phyloP scores from a whole-genome alignment of 1,140 invertebrate genomes.

The Ptiloglossa arizonensis region DNA sequence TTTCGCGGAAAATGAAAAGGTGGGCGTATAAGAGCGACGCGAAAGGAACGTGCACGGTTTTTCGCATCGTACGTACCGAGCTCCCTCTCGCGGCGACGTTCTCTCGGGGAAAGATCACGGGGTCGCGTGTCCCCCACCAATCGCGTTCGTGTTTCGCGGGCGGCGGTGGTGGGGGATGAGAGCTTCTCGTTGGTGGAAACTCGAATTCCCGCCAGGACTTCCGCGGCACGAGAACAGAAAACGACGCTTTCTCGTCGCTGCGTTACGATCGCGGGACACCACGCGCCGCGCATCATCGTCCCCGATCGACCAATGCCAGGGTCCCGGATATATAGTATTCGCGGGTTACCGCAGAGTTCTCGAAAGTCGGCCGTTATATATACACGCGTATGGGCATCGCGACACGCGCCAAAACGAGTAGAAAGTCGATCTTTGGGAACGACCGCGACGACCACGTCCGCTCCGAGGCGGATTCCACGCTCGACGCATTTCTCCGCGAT shows the following conservation, averaged over 20 bases:
- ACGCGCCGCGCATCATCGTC: neutral
- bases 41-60: too few species aligned
- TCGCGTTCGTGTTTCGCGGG: too few species aligned
- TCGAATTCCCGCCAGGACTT: neutral
- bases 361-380: conserved; percentile 44
- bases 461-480: neutral
- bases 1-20: too few species aligned
- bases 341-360: conserved; percentile 18
- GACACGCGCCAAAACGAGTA: conserved; percentile 25
- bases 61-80: too few species aligned
- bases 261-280: neutral
- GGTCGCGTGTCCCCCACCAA: too few species aligned
- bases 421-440: conserved; percentile 35
- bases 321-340: neutral
- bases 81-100: too few species aligned
- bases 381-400: too few species aligned
- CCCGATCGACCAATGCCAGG: neutral
- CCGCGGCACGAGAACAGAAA: neutral
- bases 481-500: neutral
- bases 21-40: too few species aligned
- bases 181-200: too few species aligned
- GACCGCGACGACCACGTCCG: too few species aligned
- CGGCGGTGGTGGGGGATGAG: too few species aligned
- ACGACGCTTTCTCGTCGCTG: neutral
- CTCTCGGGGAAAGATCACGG: too few species aligned